Base-by-base conservation (phyloP, 1,140 invertebrate species). In the Zaprionus taronus region DNA sequence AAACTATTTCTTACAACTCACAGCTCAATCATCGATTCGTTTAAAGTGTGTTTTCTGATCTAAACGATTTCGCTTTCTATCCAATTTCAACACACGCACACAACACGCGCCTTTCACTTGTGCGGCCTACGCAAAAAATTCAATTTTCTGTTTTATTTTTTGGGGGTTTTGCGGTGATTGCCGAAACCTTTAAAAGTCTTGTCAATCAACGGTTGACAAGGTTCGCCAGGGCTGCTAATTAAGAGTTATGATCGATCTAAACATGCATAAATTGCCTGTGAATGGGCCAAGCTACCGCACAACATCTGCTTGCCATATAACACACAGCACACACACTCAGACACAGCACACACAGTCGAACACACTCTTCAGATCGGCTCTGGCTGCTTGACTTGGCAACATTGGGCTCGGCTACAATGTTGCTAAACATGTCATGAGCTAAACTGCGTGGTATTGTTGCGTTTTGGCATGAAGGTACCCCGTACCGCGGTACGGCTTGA, bases 201-300 rank as follows among this genome's bases (percentile, higher is more conserved):
- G 84, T 87, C 84, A 90, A 83, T 87, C 84, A 87, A 90, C 84
- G 68, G 81, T 89, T 87, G 84, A 87, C 84, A 87, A 90, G 84
- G 85, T 89, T 90, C 76, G 60, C 69, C 47, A 71, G 72, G 72
- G 75, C 72, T 34, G 81, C 81, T 87, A 87, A 87, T 87, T 87
- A 87, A 87, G 84, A 87, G 84, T 87, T 87, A 87, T 87, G 84
- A 90, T 89, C 85, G 84, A 76, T 70, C 70, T 67, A 81, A 81
- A 79, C 85, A 80, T 69, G 84, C 84, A 87, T 87, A 89, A 87
- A 87, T 89, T 89, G 83, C 36, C 57, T 41, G 57, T 55, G 55
- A 70, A 72, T 73, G 72, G 63, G 44, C 55, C 61, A 66, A 70
- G 66, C 77, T 76, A 62, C 62, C 66, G 36, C 58, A 63, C 56